A percentile compares a stretch with the other conserved stretches of the same genome.
These are phyloP conservation scores for Heliocidaris erythrogramma DNA, from an alignment of 35 echinoderm and acorn worm genomes.

Conservation along the genomic window DNA sequence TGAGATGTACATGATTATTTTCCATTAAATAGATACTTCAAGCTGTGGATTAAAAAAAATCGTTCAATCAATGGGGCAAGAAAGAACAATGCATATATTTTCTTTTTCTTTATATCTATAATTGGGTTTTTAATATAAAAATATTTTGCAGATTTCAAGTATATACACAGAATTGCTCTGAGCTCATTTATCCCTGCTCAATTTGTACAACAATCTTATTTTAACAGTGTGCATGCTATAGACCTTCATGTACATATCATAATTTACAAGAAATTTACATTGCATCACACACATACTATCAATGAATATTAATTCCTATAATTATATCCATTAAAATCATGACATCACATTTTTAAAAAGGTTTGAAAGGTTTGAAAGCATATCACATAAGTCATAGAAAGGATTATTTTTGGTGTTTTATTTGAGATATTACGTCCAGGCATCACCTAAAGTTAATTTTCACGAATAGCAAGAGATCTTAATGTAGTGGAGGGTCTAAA, in stretches of 20 bases:
- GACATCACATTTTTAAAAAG: background rate
- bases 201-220: background rate
- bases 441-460: no score
- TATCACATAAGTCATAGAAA: no score
- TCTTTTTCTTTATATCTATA: background rate
- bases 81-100: background rate
- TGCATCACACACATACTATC: background rate
- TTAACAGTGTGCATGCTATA: background rate
- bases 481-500: no score
- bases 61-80: background rate
- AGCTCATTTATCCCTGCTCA: background rate
- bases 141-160: background rate
- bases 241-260: background rate
- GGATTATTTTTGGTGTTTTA: no score
- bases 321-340: background rate
- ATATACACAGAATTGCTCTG: background rate
- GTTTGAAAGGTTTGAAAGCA: no score
- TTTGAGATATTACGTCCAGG: no score
- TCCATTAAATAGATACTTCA: background rate
- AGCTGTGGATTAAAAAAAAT: background rate
- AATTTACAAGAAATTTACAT: background rate
- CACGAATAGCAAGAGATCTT: no score
- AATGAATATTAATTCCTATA: background rate
- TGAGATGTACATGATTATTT: background rate
- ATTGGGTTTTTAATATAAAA: background rate